phyloP scores from a whole-genome alignment of 2,797 vertebrate species.

The Pangasius djambal region DNA sequence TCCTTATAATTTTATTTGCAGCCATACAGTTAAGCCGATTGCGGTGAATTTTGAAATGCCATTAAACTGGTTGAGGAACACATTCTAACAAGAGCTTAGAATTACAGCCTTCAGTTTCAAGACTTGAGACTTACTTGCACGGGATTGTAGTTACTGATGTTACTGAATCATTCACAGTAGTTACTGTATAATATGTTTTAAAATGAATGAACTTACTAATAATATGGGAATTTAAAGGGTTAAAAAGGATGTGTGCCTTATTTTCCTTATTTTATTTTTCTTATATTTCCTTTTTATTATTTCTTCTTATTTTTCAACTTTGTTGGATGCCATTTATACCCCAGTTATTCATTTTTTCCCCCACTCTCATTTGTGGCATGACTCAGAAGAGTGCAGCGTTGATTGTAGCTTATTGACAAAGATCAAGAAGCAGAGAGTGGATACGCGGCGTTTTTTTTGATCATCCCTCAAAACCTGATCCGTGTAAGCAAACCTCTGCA shows the following conservation, averaged over 20 bases:
- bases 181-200: neutral
- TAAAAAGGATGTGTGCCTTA: neutral
- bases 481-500: neutral
- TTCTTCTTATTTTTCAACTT: neutral
- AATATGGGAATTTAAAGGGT: neutral
- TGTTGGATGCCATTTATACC: neutral
- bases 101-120: neutral
- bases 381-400: slow-evolving; percentile 2
- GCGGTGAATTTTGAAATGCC: neutral
- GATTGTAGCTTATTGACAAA: neutral
- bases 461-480: slow-evolving; percentile 9
- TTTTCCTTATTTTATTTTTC: neutral
- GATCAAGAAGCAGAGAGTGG: neutral
- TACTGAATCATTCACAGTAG: neutral
- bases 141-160: neutral
- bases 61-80: neutral
- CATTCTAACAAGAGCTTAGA: neutral
- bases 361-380: slow-evolving; percentile 16
- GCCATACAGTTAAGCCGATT: neutral
- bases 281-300: neutral
- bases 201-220: neutral
- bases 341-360: neutral
- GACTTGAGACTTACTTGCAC: neutral
- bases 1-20: neutral
- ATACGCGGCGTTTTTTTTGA: neutral